These are phyloP conservation scores for Phorcus lineatus DNA, from an alignment of 2,888 invertebrate genomes.

Conservation along the genomic window DNA sequence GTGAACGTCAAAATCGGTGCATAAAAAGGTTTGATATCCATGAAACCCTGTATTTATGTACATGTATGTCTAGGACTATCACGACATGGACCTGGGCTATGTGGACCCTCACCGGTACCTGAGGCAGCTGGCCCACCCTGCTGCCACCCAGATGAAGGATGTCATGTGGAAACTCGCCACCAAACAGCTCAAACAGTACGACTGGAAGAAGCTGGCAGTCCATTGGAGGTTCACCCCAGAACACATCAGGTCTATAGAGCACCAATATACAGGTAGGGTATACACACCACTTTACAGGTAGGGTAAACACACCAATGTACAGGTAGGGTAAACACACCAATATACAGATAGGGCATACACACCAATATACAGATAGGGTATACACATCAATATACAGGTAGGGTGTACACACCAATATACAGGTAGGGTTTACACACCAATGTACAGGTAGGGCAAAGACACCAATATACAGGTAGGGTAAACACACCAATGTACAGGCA, in stretches of 20 bases:
- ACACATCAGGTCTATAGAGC: conserved; percentile 83
- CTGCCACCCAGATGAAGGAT: conserved; percentile 70
- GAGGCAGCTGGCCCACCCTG: conserved; percentile 62
- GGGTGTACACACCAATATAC: not conserved
- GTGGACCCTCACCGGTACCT: conserved; percentile 64
- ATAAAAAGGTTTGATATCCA: too few species aligned
- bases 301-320: not conserved
- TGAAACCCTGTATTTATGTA: too few species aligned
- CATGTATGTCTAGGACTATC: conserved; percentile 55
- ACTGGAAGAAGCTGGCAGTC: conserved; percentile 82
- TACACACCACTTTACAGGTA: not conserved
- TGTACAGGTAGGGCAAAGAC: not conserved
- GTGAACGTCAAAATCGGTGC: too few species aligned
- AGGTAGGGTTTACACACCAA: not conserved
- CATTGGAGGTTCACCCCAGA: conserved; percentile 84
- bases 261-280: conserved; percentile 82
- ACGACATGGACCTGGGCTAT: conserved; percentile 65
- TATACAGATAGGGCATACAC: not conserved
- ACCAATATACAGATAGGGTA: not conserved
- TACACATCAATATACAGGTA: conserved; percentile 85
- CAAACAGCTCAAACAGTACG: conserved; percentile 79
- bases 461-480: too few species aligned
- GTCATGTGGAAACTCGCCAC: conserved; percentile 75
- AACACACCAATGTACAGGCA: not conserved
- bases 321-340: not conserved